Conservation (phyloP, 1,140 invertebrate genomes). For the Eurosta solidaginis region DNA sequence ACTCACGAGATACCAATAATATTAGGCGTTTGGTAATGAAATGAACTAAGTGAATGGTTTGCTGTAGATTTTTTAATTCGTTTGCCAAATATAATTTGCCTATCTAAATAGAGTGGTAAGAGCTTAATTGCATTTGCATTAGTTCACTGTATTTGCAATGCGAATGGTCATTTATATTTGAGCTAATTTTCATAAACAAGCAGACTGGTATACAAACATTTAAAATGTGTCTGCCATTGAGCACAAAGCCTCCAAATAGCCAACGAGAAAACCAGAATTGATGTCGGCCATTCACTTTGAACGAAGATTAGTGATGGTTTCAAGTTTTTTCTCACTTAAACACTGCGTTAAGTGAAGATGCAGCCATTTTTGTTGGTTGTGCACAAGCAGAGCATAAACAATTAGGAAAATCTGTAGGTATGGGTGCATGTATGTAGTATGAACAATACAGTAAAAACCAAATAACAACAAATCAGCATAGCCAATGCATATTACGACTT, state of each 20-base stretch:
- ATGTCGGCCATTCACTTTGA: slow-evolving; percentile 14
- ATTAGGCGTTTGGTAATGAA: too few relatives aligned
- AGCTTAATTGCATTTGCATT: background rate
- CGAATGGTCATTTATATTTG: background rate
- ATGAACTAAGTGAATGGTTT: too few relatives aligned
- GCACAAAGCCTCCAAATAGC: background rate
- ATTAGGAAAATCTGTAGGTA: too few relatives aligned
- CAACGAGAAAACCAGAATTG: background rate
- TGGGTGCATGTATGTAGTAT: slow-evolving; percentile 2
- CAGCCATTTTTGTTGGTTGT: slow-evolving; percentile 10
- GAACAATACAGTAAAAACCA: too few relatives aligned
- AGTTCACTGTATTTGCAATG: background rate
- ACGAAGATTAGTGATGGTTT: slow-evolving; percentile 20
- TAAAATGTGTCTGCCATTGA: background rate
- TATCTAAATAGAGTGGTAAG: background rate
- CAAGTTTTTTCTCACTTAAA: background rate
- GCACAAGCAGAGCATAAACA: slow-evolving; percentile 6
- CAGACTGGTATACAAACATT: background rate
- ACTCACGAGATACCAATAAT: too few relatives aligned
- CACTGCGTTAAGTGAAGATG: background rate
- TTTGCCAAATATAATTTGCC: too few relatives aligned
- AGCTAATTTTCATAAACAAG: background rate
- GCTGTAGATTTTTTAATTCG: background rate
- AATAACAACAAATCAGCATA: slow-evolving; percentile 23
- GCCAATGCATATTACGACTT: background rate